These are phyloP conservation scores for Aix galericulata DNA, from an alignment of 2,113 vertebrate species.

Conservation along the genomic window DNA sequence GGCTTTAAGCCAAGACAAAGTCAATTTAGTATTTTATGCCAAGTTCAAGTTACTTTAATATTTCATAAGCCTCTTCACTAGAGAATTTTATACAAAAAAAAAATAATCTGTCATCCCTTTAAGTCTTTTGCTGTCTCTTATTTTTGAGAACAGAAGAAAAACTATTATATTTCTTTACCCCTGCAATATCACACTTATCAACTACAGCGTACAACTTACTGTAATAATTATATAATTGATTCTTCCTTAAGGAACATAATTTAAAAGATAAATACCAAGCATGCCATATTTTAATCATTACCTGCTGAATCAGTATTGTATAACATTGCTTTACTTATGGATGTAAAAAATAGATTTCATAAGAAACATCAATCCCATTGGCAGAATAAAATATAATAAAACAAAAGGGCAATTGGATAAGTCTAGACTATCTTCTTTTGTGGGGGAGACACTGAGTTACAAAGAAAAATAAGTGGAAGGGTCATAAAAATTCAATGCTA, in stretches of 20 bases:
- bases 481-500: background rate
- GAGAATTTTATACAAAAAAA: background rate
- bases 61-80: background rate
- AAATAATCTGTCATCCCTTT: background rate
- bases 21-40: constrained; percentile 6
- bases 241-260: background rate
- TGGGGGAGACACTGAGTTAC: background rate
- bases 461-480: background rate
- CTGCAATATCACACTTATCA: background rate
- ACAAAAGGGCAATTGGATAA: background rate
- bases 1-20: constrained; percentile 10
- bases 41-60: constrained; percentile 8
- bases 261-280: background rate
- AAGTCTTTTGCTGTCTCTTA: background rate
- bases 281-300: background rate
- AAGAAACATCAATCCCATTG: background rate
- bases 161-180: background rate
- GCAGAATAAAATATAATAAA: background rate
- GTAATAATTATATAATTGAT: background rate
- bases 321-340: background rate
- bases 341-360: background rate
- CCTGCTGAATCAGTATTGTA: background rate
- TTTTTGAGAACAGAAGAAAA: background rate
- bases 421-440: background rate
- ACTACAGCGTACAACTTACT: background rate